Conservation (phyloP, 2,797 vertebrate species). For the Malacoraja senta region DNA sequence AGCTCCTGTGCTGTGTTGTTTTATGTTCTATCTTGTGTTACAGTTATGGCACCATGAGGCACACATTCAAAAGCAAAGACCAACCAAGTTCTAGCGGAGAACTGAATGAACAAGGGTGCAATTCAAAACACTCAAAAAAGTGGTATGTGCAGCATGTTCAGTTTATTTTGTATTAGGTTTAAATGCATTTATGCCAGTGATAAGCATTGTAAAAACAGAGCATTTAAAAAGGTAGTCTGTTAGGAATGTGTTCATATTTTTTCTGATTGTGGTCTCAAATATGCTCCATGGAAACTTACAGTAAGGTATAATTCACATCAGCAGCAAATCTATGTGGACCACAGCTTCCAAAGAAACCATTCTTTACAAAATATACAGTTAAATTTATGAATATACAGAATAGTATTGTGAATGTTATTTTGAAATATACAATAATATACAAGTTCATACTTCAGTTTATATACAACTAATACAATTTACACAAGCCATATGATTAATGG, state of each 20-base stretch:
- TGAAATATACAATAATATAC: conserved; percentile 5
- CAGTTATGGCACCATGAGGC: background rate
- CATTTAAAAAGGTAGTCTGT: conserved; percentile 3
- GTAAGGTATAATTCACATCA: background rate
- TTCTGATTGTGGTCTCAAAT: no score
- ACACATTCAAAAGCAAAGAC: background rate
- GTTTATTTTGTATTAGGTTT: conserved; percentile 21
- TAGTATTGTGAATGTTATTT: background rate
- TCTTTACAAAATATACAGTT: conserved; percentile 4
- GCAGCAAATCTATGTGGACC: background rate
- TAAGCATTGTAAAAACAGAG: conserved; percentile 31
- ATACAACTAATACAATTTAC: conserved; percentile 33
- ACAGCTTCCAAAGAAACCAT: background rate
- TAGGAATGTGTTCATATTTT: background rate
- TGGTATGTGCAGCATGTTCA: background rate
- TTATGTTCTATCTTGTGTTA: background rate
- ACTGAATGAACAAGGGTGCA: background rate
- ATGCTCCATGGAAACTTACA: background rate
- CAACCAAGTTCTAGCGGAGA: background rate
- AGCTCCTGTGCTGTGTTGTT: no score
- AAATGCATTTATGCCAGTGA: conserved; percentile 22
- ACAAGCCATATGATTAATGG: background rate
- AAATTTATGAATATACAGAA: background rate
- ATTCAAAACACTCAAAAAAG: background rate
- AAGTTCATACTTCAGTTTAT: conserved; percentile 26